Base-by-base conservation (phyloP, 2,113 vertebrate genomes). In the Etheostoma spectabile region DNA sequence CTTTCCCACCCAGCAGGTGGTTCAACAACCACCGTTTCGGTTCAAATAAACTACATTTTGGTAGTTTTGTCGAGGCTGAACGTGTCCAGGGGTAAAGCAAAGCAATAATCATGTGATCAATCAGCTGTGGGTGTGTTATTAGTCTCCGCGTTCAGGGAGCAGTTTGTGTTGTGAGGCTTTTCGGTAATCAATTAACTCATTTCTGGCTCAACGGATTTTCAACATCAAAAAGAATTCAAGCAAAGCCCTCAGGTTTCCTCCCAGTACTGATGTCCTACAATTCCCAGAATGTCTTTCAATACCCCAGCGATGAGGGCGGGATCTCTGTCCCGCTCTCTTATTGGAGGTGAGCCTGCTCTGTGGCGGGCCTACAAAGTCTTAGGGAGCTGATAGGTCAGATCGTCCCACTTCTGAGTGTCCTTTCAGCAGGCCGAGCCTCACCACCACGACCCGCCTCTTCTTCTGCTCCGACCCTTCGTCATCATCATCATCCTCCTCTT, bases 381-480 rank as follows among this genome's bases (percentile, higher is more conserved):
- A 90, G 2, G 91, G 88, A 30, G 91, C 92, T 0, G 91, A 91
- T 2, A 93, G 86, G 78, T 92, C 92, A 0, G 91, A 86, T 1
- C 87, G 78, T 18, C 91, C 91, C 0, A 93, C 88, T 51, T 92
- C 90, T 0, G 89, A 90, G 67, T 91, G 89, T 56, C 89, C 90
- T 63, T 91, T 91, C 30, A 93, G 82, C 68, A 91, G 69, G 53
- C 77, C 91, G 1, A 93, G 85, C 56, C 92, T 77, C 64, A 92
- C 92, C 79, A 92, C 92, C 73, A 93, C 90, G 56, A 93, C 92
- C 74, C 84, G 66, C 52, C 80, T 90, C 86, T 90, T 93, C 81
- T 92, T 92, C 71, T 84, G 52, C 76, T 79, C 83, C 0, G 53
- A 67, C 15, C 21, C 86, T 0, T 90, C 89, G 0, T n/a, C n/a